Percentiles rank a stretch among this genome's conserved stretches.
phyloP scores from a whole-genome alignment of 2,888 invertebrate species.

The Limulus polyphemus region DNA sequence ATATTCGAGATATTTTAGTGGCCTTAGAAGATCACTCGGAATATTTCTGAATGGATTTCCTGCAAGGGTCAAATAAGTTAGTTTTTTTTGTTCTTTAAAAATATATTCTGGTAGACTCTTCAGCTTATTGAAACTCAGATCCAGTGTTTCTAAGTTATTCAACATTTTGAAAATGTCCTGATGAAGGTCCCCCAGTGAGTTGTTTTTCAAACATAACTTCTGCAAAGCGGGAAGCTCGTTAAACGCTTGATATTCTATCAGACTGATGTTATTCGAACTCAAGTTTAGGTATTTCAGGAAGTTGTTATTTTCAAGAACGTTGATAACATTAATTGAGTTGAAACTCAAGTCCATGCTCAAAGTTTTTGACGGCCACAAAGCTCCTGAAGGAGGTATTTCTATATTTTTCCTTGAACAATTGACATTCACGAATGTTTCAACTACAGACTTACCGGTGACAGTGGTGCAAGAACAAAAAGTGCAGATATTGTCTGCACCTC shows the following conservation, averaged over 20 bases:
- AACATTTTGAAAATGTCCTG: slow-evolving; percentile 15
- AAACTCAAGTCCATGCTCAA: slow-evolving; percentile 14
- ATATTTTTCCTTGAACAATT: slow-evolving; percentile 11
- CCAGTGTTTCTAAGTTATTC: slow-evolving; percentile 17
- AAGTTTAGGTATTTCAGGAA: slow-evolving; percentile 11
- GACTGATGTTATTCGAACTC: slow-evolving; percentile 9
- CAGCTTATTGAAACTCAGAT: slow-evolving; percentile 21
- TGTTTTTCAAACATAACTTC: slow-evolving; percentile 12
- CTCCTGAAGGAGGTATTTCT: slow-evolving; percentile 8
- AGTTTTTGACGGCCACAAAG: slow-evolving; percentile 12
- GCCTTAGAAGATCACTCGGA: slow-evolving; percentile 11
- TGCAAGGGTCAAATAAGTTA: slow-evolving; percentile 17
- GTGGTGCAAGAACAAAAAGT: too few species aligned
- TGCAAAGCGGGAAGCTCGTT: slow-evolving; percentile 8
- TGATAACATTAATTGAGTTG: slow-evolving; percentile 11
- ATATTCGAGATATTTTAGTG: slow-evolving; percentile 14
- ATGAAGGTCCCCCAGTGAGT: slow-evolving; percentile 6
- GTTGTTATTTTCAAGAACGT: slow-evolving; percentile 4
- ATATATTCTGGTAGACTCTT: slow-evolving; percentile 10
- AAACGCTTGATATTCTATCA: slow-evolving; percentile 9
- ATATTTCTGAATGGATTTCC: slow-evolving; percentile 15
- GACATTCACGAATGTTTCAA: slow-evolving; percentile 1
- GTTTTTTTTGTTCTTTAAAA: slow-evolving; percentile 14
- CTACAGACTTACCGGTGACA: neutral
- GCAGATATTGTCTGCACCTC: too few species aligned